Evolutionary conservation across 2,797 vertebrate genomes (phyloP), one percentile per base, ranked within the genome.

Genomic region (Gadopsis marmoratus): DNA sequence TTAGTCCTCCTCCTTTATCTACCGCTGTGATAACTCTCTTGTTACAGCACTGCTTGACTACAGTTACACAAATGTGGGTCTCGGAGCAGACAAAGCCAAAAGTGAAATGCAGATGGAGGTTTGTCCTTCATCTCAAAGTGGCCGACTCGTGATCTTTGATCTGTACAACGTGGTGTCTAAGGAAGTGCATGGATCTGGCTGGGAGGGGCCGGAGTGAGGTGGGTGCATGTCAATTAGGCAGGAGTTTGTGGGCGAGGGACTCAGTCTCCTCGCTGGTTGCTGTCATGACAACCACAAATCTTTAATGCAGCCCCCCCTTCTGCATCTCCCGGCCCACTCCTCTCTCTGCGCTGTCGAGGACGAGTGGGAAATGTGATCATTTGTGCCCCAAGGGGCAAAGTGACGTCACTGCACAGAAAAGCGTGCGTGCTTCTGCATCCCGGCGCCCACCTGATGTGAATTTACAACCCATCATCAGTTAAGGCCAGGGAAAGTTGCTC

Each of bases 261-360:
- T 81, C 61, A 0, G 55, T 66, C 80, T 86, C 76, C 70, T 78
- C 31, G 14, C 72, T 56, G 65, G 66, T 83, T 17, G 76, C 87
- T 90, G 86, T 86, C 89, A 92, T 91, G 88, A 86, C 89, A 90
- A 91, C 88, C 72, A 62, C 74, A 0, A 76, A 84, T 83, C 75
- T 76, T 82, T 55, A 78, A 70, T 78, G 48, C 66, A 3, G 5
- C n/a, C 47, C 58, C 59, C 60, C 45, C 45, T 13, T 12, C 19
- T 23, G 26, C 54, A 39, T 67, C 63, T 65, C 67, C 64, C 68
- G 54, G 59, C 81, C 71, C 80, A 62, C 78, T 81, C 76, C 78
- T 77, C 76, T 69, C 62, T 71, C 64, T 67, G 35, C 29, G 1
- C 68, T 3, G 61, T 69, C 29, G 37, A 70, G 23, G 35, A 54